phyloP scores from a whole-genome alignment of 2,888 invertebrate species.

The Anthophora plumipes region DNA sequence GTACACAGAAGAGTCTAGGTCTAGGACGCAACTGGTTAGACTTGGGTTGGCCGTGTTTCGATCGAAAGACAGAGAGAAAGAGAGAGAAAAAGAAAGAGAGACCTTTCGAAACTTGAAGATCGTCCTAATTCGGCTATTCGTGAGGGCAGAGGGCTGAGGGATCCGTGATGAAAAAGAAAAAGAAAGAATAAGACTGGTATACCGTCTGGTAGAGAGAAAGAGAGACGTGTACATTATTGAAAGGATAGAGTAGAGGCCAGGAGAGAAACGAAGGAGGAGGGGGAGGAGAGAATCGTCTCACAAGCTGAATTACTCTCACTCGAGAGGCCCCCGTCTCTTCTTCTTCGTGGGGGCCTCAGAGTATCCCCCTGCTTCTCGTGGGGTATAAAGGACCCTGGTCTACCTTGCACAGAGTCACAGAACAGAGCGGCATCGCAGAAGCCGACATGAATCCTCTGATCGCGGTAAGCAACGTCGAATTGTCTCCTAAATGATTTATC shows the following conservation, averaged over 20 bases:
- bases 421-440: constrained; percentile 84
- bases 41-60: constrained; percentile 32
- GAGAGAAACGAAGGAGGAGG: constrained; percentile 2
- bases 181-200: constrained; percentile 23
- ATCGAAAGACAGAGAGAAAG: too few species aligned
- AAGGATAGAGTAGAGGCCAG: constrained; percentile 44
- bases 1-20: constrained; percentile 70
- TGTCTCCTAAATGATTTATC: constrained; percentile 34
- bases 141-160: constrained; percentile 36
- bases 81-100: too few species aligned
- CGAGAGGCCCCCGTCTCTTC: constrained; percentile 80
- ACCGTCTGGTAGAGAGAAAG: constrained; percentile 33
- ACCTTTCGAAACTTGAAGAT: constrained; percentile 61
- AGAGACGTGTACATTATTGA: constrained; percentile 62
- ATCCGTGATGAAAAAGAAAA: constrained; percentile 1
- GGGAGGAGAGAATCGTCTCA: constrained; percentile 75
- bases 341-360: constrained; percentile 79
- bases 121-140: constrained; percentile 62
- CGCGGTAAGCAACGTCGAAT: constrained; percentile 81
- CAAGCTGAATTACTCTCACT: constrained; percentile 83
- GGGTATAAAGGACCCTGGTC: constrained; percentile 83
- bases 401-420: constrained; percentile 83
- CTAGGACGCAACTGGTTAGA: constrained; percentile 70
- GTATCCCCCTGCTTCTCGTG: constrained; percentile 76
- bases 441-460: constrained; percentile 84